Evolutionary conservation across 2,888 invertebrate genomes (phyloP).

Genomic region (Bellardia pandia): DNA sequence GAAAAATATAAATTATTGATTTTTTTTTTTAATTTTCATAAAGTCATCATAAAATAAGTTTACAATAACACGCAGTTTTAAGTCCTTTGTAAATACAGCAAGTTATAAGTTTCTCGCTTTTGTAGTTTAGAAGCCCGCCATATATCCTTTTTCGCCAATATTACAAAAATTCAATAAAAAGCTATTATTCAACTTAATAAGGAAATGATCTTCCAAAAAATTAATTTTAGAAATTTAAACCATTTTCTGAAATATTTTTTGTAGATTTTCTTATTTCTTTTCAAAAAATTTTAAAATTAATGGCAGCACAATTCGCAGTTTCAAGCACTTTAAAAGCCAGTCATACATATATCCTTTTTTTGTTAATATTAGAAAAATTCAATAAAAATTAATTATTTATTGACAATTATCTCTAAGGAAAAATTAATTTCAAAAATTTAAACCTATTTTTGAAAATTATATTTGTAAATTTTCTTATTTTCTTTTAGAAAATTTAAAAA

Average conservation of each 20-base stretch:
- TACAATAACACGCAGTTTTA: background rate
- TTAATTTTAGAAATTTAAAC: background rate
- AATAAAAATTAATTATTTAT: no score
- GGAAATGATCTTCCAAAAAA: no score
- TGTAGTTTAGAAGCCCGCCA: background rate
- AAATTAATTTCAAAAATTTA: no score
- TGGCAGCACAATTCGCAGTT: background rate
- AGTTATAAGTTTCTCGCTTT: background rate
- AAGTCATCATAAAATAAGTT: background rate
- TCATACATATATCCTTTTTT: no score
- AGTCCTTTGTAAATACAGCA: background rate
- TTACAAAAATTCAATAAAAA: background rate
- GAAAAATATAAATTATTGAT: no score
- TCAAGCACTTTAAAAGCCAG: no score
- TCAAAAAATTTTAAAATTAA: background rate
- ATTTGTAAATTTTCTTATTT: no score
- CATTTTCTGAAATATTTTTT: background rate
- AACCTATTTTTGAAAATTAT: no score
- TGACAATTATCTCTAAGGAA: no score
- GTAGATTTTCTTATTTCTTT: background rate
- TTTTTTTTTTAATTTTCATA: no score
- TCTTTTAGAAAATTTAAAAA: no score
- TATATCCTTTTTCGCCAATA: constrained; percentile 31
- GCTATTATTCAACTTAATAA: background rate
- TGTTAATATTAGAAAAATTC: no score